phyloP scores from a whole-genome alignment of 2,888 invertebrate genomes.

The Luffia ferchaultella region DNA sequence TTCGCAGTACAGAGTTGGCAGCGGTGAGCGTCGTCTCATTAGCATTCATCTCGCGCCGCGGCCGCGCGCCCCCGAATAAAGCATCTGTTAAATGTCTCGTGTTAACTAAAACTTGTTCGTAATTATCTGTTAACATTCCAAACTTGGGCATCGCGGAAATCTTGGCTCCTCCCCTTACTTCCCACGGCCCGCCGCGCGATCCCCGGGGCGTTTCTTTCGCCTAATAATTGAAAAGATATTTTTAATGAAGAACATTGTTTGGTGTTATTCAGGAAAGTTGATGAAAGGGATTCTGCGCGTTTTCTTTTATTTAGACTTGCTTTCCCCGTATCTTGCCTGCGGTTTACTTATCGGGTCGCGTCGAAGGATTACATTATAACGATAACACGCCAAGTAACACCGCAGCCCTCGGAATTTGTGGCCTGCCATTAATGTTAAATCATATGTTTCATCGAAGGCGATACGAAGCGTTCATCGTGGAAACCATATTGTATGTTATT shows the following conservation, averaged over 20 bases:
- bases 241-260: conserved; percentile 65
- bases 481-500: too few species aligned
- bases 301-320: conserved; percentile 61
- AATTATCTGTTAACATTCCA: conserved; percentile 66
- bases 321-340: conserved; percentile 42
- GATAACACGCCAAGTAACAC: background rate
- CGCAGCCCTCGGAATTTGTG: background rate
- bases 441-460: too few species aligned
- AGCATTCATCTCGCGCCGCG: conserved; percentile 62
- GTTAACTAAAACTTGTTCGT: conserved; percentile 60
- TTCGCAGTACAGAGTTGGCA: background rate
- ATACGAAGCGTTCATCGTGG: too few species aligned
- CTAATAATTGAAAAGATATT: conserved; percentile 61
- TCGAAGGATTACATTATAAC: conserved; percentile 1
- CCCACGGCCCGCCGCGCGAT: conserved; percentile 13
- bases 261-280: conserved; percentile 60
- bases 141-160: conserved; percentile 63
- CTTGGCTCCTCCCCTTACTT: too few species aligned
- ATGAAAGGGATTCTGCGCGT: conserved; percentile 57
- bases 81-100: conserved; percentile 67
- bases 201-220: conserved; percentile 59
- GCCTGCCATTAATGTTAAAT: background rate
- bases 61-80: conserved; percentile 58
- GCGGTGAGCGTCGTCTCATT: conserved; percentile 33
- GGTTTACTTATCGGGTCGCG: conserved; percentile 30